phyloP scores from a whole-genome alignment of 2,113 vertebrate genomes.

The Oceanites oceanicus region DNA sequence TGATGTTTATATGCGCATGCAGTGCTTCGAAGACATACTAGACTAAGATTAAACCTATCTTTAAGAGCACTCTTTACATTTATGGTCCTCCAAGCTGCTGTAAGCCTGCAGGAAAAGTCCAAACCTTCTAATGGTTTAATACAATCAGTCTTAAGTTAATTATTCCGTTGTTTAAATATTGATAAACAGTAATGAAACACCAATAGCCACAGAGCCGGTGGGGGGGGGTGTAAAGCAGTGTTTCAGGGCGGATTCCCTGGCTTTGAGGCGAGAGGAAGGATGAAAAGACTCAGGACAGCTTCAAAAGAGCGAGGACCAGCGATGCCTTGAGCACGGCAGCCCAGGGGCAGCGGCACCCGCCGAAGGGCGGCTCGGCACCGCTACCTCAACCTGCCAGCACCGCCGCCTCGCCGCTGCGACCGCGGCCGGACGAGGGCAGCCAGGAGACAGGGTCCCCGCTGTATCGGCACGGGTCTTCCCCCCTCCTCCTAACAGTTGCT shows the following conservation, averaged over 20 bases:
- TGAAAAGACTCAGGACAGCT: not conserved
- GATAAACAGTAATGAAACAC: constrained; percentile 17
- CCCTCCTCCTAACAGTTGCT: constrained; percentile 34
- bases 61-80: constrained; percentile 2
- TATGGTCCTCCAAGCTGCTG: constrained; percentile 37
- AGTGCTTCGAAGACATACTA: constrained; percentile 28
- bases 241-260: not conserved
- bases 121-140: not conserved
- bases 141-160: constrained; percentile 12
- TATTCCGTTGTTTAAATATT: constrained; percentile 19
- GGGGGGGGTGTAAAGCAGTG: not conserved
- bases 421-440: rapidly evolving
- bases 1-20: not conserved
- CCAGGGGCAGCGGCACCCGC: not conserved
- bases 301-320: not conserved
- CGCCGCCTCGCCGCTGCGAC: rapidly evolving
- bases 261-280: not conserved
- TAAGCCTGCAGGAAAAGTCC: constrained; percentile 20
- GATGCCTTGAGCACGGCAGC: rapidly evolving
- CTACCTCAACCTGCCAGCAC: not conserved
- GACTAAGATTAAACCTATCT: constrained; percentile 33
- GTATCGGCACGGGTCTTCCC: not conserved
- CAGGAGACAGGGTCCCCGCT: not conserved
- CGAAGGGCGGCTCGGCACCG: rapidly evolving
- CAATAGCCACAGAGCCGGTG: not conserved